Evolutionary conservation across 2,797 vertebrate genomes (phyloP).

Genomic region (Poeciliopsis infans): DNA sequence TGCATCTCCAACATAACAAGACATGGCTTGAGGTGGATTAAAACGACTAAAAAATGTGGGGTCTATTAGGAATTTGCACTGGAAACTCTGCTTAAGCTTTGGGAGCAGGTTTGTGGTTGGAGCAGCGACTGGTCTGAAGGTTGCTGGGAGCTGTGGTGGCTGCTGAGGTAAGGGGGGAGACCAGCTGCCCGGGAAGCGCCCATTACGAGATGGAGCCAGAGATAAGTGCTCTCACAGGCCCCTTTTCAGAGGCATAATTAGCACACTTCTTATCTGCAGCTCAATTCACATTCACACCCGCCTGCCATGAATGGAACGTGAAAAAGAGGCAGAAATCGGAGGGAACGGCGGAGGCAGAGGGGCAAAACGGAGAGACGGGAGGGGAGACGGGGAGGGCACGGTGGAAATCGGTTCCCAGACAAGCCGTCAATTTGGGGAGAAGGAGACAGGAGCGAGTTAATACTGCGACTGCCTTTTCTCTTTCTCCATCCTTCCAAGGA

Average conservation of each 20-base stretch:
- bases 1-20: neutral
- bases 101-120: slow-evolving; percentile 50
- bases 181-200: slow-evolving; percentile 87
- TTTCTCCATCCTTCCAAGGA: slow-evolving; percentile 61
- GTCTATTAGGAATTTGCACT: neutral
- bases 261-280: slow-evolving; percentile 89
- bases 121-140: slow-evolving; percentile 59
- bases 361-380: slow-evolving; percentile 52
- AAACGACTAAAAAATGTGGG: neutral
- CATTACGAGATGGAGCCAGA: slow-evolving; percentile 88
- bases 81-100: neutral
- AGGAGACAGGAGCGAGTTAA: slow-evolving; percentile 59
- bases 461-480: slow-evolving; percentile 54
- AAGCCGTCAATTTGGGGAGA: slow-evolving; percentile 65
- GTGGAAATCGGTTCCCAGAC: slow-evolving; percentile 73
- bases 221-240: slow-evolving; percentile 90
- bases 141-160: slow-evolving; percentile 56
- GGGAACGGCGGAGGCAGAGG: slow-evolving; percentile 48
- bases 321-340: slow-evolving; percentile 68
- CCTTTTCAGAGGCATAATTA: slow-evolving; percentile 88
- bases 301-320: slow-evolving; percentile 73
- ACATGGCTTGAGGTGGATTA: neutral
- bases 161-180: slow-evolving; percentile 60
- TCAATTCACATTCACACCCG: slow-evolving; percentile 87
- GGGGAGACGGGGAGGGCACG: slow-evolving; percentile 53